phyloP scores from a whole-genome alignment of 2,113 vertebrate genomes.

The Gymnocephalus cernua region DNA sequence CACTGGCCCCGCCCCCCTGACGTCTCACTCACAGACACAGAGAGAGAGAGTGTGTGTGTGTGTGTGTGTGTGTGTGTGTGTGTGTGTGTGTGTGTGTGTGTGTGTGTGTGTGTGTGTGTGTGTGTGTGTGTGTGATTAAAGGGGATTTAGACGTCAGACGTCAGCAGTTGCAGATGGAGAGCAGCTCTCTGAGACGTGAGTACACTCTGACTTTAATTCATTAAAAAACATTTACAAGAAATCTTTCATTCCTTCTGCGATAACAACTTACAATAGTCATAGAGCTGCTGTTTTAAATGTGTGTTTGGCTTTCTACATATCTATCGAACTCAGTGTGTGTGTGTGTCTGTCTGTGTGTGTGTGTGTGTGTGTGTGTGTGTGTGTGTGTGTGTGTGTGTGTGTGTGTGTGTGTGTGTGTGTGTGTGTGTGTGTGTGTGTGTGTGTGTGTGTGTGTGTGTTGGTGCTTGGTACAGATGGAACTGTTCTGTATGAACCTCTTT shows the following conservation, averaged over 20 bases:
- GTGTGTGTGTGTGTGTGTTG: slow-evolving; percentile 12
- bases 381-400: not conserved
- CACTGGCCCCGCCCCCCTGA: too few species aligned
- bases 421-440: not conserved
- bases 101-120: slow-evolving; percentile 1
- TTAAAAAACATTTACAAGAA: not conserved
- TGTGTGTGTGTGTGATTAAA: slow-evolving; percentile 51
- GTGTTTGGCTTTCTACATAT: too few species aligned
- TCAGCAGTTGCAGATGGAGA: slow-evolving; percentile 26
- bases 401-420: slow-evolving; percentile 1
- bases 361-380: not conserved
- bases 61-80: slow-evolving; percentile 13
- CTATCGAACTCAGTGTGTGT: not conserved
- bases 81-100: slow-evolving; percentile 16
- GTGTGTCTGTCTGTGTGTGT: not conserved
- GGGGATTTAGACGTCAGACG: slow-evolving; percentile 43
- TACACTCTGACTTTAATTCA: slow-evolving; percentile 3
- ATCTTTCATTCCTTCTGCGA: too few species aligned
- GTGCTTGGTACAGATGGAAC: slow-evolving; percentile 62
- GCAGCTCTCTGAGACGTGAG: slow-evolving; percentile 55
- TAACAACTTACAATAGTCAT: too few species aligned
- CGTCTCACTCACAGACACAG: not conserved
- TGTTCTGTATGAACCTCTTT: slow-evolving; percentile 47
- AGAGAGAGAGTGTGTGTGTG: slow-evolving; percentile 7
- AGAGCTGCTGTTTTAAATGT: too few species aligned